Evolutionary conservation across 2,797 vertebrate genomes (phyloP).

Genomic region (Denticeps clupeoides): DNA sequence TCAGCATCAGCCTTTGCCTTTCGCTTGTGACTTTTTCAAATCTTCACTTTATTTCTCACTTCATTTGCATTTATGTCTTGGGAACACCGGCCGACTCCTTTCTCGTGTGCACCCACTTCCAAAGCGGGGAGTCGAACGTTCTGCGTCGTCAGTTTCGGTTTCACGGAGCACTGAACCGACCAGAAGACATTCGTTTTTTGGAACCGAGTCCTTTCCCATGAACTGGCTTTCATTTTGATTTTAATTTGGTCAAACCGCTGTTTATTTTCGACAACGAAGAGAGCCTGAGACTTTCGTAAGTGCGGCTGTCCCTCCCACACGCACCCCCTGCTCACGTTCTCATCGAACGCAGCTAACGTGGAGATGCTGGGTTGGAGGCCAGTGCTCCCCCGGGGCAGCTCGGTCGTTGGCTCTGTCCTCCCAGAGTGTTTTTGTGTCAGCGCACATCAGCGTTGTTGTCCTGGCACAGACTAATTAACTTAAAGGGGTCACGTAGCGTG

Average conservation of each 20-base stretch:
- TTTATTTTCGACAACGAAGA: constrained; percentile 16
- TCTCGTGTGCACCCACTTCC: too few relatives aligned
- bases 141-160: too few relatives aligned
- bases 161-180: too few relatives aligned
- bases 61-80: too few relatives aligned
- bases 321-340: constrained; percentile 31
- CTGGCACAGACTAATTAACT: constrained; percentile 49
- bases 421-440: constrained; percentile 53
- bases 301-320: constrained; percentile 26
- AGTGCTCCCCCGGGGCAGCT: constrained; percentile 32
- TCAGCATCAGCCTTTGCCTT: not conserved
- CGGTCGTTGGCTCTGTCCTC: constrained; percentile 32
- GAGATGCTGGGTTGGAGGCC: constrained; percentile 34
- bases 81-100: too few relatives aligned
- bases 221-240: not conserved
- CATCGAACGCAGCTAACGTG: constrained; percentile 30
- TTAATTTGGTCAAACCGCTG: constrained; percentile 11
- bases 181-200: too few relatives aligned
- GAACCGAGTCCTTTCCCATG: not conserved
- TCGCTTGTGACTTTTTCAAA: too few relatives aligned
- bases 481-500: constrained; percentile 52
- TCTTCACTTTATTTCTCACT: too few relatives aligned
- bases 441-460: constrained; percentile 51
- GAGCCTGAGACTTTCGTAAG: constrained; percentile 25
- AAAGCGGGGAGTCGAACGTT: too few relatives aligned